These are phyloP conservation scores for Catharus minimus DNA, from an alignment of 2,113 vertebrate species.

Conservation along the genomic window DNA sequence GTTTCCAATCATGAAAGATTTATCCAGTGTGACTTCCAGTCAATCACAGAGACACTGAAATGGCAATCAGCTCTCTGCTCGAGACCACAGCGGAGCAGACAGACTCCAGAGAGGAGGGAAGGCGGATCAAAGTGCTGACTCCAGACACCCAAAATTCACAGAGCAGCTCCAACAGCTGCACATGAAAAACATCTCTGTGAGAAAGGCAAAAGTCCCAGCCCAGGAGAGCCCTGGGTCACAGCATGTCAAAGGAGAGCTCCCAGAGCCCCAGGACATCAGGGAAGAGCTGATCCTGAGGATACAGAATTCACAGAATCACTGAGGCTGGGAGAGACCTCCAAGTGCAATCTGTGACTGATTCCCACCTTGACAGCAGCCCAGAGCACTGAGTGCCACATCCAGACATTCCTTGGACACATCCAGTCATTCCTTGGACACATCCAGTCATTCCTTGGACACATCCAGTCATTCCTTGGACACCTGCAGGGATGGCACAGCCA, in stretches of 20 bases:
- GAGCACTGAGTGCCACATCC: neutral
- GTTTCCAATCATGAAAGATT: slow-evolving; percentile 54
- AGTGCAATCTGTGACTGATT: neutral
- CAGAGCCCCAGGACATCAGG: rapidly evolving
- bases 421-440: neutral
- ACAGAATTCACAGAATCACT: neutral
- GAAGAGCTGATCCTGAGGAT: neutral
- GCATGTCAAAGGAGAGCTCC: neutral
- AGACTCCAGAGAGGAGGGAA: slow-evolving; percentile 2
- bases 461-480: neutral
- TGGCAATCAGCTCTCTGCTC: neutral
- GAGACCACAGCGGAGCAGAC: slow-evolving; percentile 20
- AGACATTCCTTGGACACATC: neutral
- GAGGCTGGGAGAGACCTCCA: neutral
- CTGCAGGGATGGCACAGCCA: neutral
- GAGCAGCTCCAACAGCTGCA: neutral
- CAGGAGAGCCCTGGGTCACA: neutral
- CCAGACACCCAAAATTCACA: neutral
- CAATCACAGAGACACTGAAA: neutral
- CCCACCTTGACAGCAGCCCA: neutral
- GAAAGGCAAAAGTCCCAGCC: neutral
- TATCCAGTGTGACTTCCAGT: slow-evolving; percentile 48
- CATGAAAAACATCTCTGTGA: neutral
- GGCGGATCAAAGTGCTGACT: neutral
- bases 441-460: neutral